Evolutionary conservation across 2,113 vertebrate species (phyloP), one percentile per base, ranked within the genome.

Genomic region (Seriola dumerili): DNA sequence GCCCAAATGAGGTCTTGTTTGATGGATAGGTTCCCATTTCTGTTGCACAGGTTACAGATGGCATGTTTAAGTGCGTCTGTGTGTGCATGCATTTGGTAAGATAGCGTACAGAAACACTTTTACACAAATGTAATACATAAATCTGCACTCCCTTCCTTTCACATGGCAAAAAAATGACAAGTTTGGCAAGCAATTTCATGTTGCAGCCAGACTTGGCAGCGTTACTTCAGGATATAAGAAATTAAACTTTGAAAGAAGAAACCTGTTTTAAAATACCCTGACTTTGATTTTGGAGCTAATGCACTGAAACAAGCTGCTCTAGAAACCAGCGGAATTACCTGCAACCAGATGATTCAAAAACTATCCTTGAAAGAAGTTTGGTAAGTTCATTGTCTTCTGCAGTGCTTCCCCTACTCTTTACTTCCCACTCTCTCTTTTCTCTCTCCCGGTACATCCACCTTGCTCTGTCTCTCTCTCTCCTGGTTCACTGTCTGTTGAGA

Each of bases 1-100:
- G 62, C 23, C 66, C 42, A 21, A 34, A 6, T 79, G 88, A 71
- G 81, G 80, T 85, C 62, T 5, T 23, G 29, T 87, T 86, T 95
- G 94, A 95, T 85, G 88, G 93, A 95, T 91, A 75, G 81, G 90
- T 95, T 95, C 93, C 93, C 86, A 93, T 94, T 92, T 88, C 81
- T 88, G 86, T 80, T 74, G 73, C 84, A 78, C 52, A 87, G 89
- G 88, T 91, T 89, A 90, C 79, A 1, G 3, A 88, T 83, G 81
- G 69, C 78, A 75, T 59, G 61, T 44, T 42, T 29, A 34, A 52
- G 61, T 21, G 66, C 54, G 55, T 68, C 17, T 80, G 19, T 58
- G 48, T 44, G 59, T 67, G 38, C 14, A 8, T 57, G 65, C 36
- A 59, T 75, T 78, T 81, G 55, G 58, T 69, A 17, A 74, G n/a